Conservation (phyloP, 2,888 invertebrate genomes). For the Volucella inanis region DNA sequence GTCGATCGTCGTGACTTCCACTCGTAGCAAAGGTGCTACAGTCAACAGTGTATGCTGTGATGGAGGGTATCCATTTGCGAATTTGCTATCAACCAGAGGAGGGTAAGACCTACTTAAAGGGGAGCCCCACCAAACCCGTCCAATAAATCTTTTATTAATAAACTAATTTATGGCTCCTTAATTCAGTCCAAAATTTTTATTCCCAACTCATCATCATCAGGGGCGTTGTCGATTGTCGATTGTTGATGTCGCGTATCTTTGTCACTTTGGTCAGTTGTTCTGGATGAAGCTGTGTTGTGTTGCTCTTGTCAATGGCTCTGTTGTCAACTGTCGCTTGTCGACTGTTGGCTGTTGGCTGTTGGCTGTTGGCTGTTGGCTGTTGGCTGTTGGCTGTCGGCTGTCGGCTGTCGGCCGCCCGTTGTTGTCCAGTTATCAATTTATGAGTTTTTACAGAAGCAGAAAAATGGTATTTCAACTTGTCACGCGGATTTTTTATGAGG, state of each 20-base stretch:
- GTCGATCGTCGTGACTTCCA: too few relatives aligned
- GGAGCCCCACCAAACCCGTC: not conserved
- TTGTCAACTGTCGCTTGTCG: too few relatives aligned
- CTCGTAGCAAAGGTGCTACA: too few relatives aligned
- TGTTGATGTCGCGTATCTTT: conserved; percentile 2
- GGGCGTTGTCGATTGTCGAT: not conserved
- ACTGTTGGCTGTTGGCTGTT: too few relatives aligned
- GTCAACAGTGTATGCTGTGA: too few relatives aligned
- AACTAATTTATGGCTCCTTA: conserved; percentile 54
- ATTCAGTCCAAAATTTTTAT: conserved; percentile 35
- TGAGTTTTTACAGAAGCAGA: conserved; percentile 52
- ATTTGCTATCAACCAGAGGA: too few relatives aligned
- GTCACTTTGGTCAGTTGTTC: not conserved
- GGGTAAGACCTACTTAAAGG: too few relatives aligned
- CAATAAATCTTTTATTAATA: conserved; percentile 51
- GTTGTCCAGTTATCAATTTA: conserved; percentile 53
- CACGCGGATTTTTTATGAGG: conserved; percentile 46
- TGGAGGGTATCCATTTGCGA: too few relatives aligned
- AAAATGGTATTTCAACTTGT: conserved; percentile 44
- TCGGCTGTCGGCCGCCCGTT: not conserved
- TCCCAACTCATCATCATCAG: not conserved
- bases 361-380: too few relatives aligned
- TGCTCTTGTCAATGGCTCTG: too few relatives aligned
- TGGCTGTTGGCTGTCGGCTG: too few relatives aligned
- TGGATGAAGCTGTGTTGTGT: too few relatives aligned